Evolutionary conservation across 2,113 vertebrate species (phyloP), one percentile per base, ranked within the genome.

Genomic region (Oxygymnocypris stewartii): DNA sequence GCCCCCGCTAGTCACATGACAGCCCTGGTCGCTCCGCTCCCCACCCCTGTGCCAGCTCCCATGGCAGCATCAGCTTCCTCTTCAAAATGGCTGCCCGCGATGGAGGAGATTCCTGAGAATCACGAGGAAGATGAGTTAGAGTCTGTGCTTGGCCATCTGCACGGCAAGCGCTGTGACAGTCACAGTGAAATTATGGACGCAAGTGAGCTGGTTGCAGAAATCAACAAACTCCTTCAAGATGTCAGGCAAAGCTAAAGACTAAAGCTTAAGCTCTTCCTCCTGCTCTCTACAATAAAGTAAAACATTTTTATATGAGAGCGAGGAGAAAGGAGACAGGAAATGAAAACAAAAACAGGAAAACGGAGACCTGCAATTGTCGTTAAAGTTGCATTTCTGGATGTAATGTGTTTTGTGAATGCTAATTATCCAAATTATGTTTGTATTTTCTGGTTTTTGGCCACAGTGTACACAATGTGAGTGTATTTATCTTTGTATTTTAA

Each of bases 401-500:
- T 97, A 95, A 95, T 96, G 97, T 99, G 96, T 99, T 96, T 97
- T 96, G 94, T 98, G 97, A 98, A 99, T 97, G 97, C 97, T 96
- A 97, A 97, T 94, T 97, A 97, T 97, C 96, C 96, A 94, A 96
- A 97, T 95, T 95, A 93, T 76, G 87, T 93, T 96, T 96, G 96
- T 96, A 96, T 96, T 97, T 98, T 96, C 95, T 96, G 95, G 90
- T 93, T 94, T 93, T 81, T 59, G 93, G 94, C 95, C 94, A 94
- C 90, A 95, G 97, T 97, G 97, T 99, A 97, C 96, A 97, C 96
- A 94, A 96, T 96, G 96, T 97, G 96, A 96, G 97, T 96, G 97
- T 99, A 98, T 97, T 97, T 97, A 99, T 96, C 96, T 97, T 96
- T 98, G 98, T 99, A 99, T 99, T 99, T 99, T 98, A 98, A 99